Percentiles rank a stretch among this genome's conserved stretches.
These are phyloP conservation scores for Hiodon alosoides DNA, from an alignment of 2,113 vertebrate species.

Conservation along the genomic window DNA sequence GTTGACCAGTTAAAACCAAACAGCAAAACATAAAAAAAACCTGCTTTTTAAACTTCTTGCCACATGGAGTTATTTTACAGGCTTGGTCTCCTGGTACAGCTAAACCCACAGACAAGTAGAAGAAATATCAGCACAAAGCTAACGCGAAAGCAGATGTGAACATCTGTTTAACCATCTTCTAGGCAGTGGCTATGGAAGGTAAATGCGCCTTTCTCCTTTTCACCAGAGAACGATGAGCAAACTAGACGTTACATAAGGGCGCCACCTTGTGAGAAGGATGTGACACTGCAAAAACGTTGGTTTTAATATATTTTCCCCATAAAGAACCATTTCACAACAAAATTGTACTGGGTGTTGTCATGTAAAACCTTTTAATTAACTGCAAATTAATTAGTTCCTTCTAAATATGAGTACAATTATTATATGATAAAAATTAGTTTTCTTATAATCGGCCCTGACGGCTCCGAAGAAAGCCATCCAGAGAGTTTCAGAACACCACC, in stretches of 20 bases:
- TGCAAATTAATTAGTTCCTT: neutral
- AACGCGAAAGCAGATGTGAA: neutral
- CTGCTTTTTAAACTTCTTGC: neutral
- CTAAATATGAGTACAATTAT: no score
- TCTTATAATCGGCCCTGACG: neutral
- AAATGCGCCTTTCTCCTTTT: no score
- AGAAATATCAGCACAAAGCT: neutral
- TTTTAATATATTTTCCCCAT: no score
- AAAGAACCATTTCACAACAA: neutral
- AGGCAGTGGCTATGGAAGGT: neutral
- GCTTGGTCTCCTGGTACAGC: conserved; percentile 13
- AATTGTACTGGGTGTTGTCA: neutral
- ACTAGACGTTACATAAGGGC: neutral
- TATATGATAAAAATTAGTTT: neutral
- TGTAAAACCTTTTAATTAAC: neutral
- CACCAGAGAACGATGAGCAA: neutral
- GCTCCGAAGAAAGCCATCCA: neutral
- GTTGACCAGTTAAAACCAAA: neutral
- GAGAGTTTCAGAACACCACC: no score
- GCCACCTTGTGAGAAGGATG: neutral
- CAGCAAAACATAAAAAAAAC: neutral
- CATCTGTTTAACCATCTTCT: neutral
- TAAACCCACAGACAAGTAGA: neutral
- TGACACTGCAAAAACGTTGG: neutral
- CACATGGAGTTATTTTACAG: neutral